Evolutionary conservation across 2,113 vertebrate genomes (phyloP), one percentile per base, ranked within the genome.

Genomic region (Tachysurus vachellii): DNA sequence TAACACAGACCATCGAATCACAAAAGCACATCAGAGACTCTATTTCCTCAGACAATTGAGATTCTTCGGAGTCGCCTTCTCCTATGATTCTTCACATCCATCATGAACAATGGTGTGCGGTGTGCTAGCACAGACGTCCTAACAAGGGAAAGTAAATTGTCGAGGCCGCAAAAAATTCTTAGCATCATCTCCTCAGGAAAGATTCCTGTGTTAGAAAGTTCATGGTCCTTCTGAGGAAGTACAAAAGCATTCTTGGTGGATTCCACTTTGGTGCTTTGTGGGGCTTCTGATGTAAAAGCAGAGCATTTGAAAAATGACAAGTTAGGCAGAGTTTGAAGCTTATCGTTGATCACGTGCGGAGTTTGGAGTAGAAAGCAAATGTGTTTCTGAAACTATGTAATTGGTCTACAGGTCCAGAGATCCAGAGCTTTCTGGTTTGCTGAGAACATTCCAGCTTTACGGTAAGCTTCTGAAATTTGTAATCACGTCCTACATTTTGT

Each of bases 1-100:
- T 79, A 79, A 28, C 75, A 79, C 75, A 79, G 75, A 79, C 26
- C 75, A 79, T 13, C 75, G 75, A 79, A 79, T 77, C 75, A 77
- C 2, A 2, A 77, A 54, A 77, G 47, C 44, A 77, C 47, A 28
- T 53, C 75, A 28, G 47, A 77, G 47, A 53, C 47, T 54, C 47
- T 77, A 54, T 77, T 77, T 77, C 47, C 75, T 77, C 75, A 53
- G 47, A 77, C 75, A 54, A 77, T 54, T 77, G 75, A 77, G 75
- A 77, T 28, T 54, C 50, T 56, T 17, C n/a, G 3, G 75, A 50
- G 75, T 54, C 26, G 14, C 28, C 50, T 53, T 79, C 50, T 17
- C 12, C 62, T 17, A 79, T 7, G 12, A 6, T 28, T n/a, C 75
- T 79, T 54, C 11, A 76, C 75, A 79, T 79, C 75, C 75, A 79